Evolutionary conservation across 2,888 invertebrate species (phyloP), one percentile per base, ranked within the genome.

Genomic region (Thumatha senex): DNA sequence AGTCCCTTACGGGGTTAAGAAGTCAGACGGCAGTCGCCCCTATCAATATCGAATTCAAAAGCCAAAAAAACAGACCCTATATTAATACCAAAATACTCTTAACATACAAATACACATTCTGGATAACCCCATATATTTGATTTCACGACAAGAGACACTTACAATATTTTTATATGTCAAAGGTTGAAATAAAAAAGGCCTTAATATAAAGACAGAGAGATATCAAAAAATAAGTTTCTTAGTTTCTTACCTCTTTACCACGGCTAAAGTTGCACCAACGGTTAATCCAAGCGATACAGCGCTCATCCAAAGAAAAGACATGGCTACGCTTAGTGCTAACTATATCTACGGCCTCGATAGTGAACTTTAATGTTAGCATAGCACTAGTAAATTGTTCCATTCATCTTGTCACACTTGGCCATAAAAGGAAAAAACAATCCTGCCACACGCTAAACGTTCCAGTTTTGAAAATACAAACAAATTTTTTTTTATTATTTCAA

Each of bases 221-320:
- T 9, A 14, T 7, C 9, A 40, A 14, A 36, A 7, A 40, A 3
- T 4, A 30, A 38, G 34, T 35, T 42, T 41, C 9, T 4, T 13
- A 38, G 34, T 35, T 42, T 41, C 77, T 89, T 89, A 95, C 94
- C 94, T 91, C 72, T 86, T 92, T 61, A 95, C 84, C 63, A 95
- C 93, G 52, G 92, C 89, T 77, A 87, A 93, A 52, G 95, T 95
- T 53, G 92, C 91, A 58, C 94, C 94, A 72, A 95, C 82, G 49
- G 94, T 94, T 74, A 95, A 81, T 55, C 93, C 93, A 61, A 95
- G 80, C 83, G 93, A 94, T 73, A 94, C 88, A 55, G 92, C 86
- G 60, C 93, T 92, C 92, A 95, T 93, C 93, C 93, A 94, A 54
- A 94, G 58, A 43, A 93, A 71, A 68, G 93, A 92, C 94, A 94